Conservation (phyloP, 2,113 vertebrate species). For the Ifrita kowaldi region DNA sequence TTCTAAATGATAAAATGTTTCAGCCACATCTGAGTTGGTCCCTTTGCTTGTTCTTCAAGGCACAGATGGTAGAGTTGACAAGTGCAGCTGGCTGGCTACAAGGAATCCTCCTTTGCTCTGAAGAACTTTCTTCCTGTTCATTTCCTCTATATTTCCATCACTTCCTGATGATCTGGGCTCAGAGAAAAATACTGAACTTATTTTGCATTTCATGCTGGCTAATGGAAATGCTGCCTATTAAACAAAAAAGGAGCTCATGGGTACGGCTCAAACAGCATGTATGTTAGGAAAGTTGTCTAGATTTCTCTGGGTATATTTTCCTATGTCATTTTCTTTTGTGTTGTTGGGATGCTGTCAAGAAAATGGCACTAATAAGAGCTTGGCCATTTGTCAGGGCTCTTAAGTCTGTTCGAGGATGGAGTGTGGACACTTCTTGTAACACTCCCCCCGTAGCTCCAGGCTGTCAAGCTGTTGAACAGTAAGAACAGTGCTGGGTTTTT, state of each 20-base stretch:
- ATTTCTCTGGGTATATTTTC: background rate
- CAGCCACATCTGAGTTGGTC: conserved; percentile 23
- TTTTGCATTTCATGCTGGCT: background rate
- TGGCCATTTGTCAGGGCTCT: conserved; percentile 45
- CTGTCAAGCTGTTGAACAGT: conserved; percentile 46
- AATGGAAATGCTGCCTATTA: background rate
- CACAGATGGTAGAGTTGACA: conserved; percentile 57
- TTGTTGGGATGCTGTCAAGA: conserved; percentile 15
- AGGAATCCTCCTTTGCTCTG: conserved; percentile 57
- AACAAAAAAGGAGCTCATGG: background rate
- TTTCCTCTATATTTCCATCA: background rate
- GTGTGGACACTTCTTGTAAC: conserved; percentile 27
- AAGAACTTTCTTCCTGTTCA: conserved; percentile 52
- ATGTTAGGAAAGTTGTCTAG: background rate
- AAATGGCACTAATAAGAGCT: conserved; percentile 32
- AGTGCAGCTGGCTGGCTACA: conserved; percentile 46
- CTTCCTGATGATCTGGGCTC: conserved; percentile 19
- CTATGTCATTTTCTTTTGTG: background rate
- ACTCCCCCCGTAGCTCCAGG: conserved; percentile 30
- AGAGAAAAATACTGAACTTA: background rate
- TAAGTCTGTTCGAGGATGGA: conserved; percentile 52
- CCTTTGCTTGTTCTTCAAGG: conserved; percentile 32
- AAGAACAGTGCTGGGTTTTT: background rate
- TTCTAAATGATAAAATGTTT: background rate
- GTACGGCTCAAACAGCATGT: background rate